Evolutionary conservation across 2,888 invertebrate species (phyloP).

Genomic region (Syritta pipiens): DNA sequence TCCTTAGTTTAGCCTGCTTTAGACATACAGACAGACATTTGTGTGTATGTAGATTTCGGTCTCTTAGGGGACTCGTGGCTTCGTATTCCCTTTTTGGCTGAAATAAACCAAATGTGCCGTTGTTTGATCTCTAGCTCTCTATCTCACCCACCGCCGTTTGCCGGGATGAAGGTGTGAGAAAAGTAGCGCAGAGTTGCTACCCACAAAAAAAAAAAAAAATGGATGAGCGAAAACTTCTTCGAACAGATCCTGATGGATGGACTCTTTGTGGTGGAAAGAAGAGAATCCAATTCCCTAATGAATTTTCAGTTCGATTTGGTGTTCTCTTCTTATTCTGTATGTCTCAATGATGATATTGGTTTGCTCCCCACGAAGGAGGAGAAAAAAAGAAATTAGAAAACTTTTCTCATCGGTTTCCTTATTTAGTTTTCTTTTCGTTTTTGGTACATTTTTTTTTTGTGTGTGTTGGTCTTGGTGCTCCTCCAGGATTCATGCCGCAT

Average conservation of each 20-base stretch:
- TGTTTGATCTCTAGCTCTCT: constrained; percentile 43
- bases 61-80: constrained; percentile 22
- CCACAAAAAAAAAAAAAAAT: constrained; percentile 5
- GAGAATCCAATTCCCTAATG: constrained; percentile 65
- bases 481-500: constrained; percentile 61
- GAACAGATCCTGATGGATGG: constrained; percentile 50
- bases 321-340: constrained; percentile 15
- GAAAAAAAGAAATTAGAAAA: constrained; percentile 57
- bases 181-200: constrained; percentile 23
- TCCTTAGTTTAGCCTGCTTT: background rate
- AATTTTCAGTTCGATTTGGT: constrained; percentile 64
- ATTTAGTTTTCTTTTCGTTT: constrained; percentile 43
- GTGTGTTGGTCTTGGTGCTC: constrained; percentile 13
- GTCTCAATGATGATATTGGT: constrained; percentile 48
- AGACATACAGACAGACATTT: background rate
- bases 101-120: constrained; percentile 9
- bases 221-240: constrained; percentile 35
- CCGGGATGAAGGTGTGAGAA: constrained; percentile 11
- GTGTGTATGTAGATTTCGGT: constrained; percentile 39
- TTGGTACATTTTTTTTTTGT: constrained; percentile 1
- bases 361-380: constrained; percentile 30
- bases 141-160: constrained; percentile 7
- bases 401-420: constrained; percentile 66
- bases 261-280: constrained; percentile 41
- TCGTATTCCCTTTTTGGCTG: background rate